A percentile compares a stretch with the other conserved stretches of the same genome.
Conservation (phyloP, 30 jellyfish, hydroid and myxozoan genomes). For the Calvadosia cruxmelitensis region DNA sequence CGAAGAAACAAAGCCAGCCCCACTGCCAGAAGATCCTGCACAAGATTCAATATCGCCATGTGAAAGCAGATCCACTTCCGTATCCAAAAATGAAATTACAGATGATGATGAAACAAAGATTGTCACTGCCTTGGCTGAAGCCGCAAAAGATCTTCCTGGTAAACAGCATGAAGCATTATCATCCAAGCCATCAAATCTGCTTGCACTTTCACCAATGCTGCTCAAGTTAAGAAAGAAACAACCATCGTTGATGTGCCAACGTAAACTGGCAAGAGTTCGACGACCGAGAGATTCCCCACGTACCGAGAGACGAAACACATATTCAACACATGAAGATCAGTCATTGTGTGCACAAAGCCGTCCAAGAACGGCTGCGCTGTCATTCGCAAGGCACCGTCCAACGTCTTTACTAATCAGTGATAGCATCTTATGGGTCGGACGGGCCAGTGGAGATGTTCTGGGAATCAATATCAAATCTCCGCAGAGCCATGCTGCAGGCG, state of each 20-base stretch:
- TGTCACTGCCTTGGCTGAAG: not conserved
- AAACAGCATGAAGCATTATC: not conserved
- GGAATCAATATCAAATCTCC: constrained; percentile 34
- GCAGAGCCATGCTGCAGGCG: not conserved
- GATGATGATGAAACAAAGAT: not conserved
- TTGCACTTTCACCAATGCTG: not conserved
- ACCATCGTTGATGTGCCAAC: constrained; percentile 39
- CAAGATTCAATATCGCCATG: constrained; percentile 21
- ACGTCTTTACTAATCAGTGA: constrained; percentile 22
- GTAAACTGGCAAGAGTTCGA: constrained; percentile 15
- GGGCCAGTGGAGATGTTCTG: constrained; percentile 56
- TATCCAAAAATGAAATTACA: not conserved
- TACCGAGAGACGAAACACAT: not conserved
- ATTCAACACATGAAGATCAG: not conserved
- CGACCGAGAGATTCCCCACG: constrained; percentile 1
- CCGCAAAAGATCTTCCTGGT: not conserved
- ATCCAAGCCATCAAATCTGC: not conserved
- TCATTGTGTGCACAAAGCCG: constrained; percentile 4
- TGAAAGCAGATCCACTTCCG: not conserved
- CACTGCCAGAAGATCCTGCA: constrained; percentile 16
- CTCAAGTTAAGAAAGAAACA: constrained; percentile 17
- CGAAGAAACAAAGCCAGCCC: constrained; percentile 14
- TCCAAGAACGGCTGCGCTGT: constrained; percentile 48
- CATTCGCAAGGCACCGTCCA: constrained; percentile 18
- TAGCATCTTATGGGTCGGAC: constrained; percentile 67